A percentile compares a stretch with the other conserved stretches of the same genome.
Conservation (phyloP, 2,797 vertebrate species). For the Sebastes oblongus region DNA sequence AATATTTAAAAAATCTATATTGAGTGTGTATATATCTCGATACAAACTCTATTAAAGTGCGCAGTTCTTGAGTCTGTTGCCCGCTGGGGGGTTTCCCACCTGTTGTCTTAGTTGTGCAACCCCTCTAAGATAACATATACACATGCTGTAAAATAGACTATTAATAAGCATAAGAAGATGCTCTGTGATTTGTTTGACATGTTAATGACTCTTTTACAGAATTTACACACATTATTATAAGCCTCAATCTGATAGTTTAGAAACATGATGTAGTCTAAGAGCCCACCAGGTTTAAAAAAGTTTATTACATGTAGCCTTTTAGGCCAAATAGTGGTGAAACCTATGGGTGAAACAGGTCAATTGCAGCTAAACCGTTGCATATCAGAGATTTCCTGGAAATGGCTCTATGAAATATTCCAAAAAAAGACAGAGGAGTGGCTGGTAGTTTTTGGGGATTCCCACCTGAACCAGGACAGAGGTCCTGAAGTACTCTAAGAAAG, state of each 20-base stretch:
- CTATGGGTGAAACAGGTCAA: too few species aligned
- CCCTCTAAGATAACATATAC: neutral
- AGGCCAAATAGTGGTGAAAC: neutral
- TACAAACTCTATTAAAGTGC: too few species aligned
- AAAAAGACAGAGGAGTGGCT: neutral
- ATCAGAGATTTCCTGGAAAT: neutral
- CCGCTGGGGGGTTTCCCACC: neutral
- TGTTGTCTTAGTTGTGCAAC: neutral
- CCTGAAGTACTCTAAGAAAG: neutral
- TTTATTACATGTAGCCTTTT: neutral
- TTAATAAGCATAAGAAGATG: neutral
- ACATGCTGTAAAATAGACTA: neutral
- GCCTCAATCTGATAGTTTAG: neutral
- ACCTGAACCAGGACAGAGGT: neutral
- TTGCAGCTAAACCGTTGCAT: too few species aligned
- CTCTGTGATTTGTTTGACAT: neutral
- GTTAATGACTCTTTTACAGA: neutral
- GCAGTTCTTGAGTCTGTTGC: too few species aligned
- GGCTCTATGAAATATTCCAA: neutral
- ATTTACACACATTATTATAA: neutral
- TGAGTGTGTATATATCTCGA: too few species aligned
- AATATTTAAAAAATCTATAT: neutral
- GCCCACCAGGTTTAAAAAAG: neutral
- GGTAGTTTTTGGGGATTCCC: neutral
- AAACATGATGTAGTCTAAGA: neutral